These are phyloP conservation scores for Platycnemis pennipes DNA, from an alignment of 2,888 invertebrate genomes.

Conservation along the genomic window DNA sequence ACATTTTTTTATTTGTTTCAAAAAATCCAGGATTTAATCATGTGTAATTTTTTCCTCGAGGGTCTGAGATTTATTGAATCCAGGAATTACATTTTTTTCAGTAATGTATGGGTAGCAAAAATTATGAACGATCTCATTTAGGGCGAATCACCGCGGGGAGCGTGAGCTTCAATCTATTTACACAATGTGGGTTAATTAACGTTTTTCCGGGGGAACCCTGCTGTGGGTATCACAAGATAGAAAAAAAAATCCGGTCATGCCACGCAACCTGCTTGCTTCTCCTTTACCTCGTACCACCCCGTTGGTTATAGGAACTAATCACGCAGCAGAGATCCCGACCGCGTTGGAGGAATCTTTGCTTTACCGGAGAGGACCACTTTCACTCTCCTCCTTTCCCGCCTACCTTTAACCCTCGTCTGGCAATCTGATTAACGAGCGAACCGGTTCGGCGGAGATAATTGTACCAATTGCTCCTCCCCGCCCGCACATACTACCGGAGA, in stretches of 20 bases:
- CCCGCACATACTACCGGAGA: neutral
- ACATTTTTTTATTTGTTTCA: no score
- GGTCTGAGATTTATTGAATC: neutral
- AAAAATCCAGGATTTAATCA: no score
- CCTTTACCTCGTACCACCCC: neutral
- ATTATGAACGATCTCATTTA: neutral
- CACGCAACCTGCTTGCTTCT: neutral
- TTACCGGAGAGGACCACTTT: constrained; percentile 5
- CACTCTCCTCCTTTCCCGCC: neutral
- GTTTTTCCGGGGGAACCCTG: neutral
- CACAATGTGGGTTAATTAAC: neutral
- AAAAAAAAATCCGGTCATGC: neutral
- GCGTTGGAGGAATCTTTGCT: neutral
- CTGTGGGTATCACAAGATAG: neutral
- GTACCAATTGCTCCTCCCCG: neutral
- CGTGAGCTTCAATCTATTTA: neutral
- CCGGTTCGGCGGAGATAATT: constrained; percentile 17
- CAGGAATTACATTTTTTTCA: neutral
- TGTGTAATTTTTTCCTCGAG: no score
- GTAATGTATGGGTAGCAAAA: neutral
- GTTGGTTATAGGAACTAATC: neutral
- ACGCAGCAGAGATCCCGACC: neutral
- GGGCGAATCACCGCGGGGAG: neutral
- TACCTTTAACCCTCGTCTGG: neutral
- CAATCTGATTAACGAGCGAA: constrained; percentile 40